Evolutionary conservation across 2,113 vertebrate species (phyloP).

Genomic region (Miniopterus natalensis): DNA sequence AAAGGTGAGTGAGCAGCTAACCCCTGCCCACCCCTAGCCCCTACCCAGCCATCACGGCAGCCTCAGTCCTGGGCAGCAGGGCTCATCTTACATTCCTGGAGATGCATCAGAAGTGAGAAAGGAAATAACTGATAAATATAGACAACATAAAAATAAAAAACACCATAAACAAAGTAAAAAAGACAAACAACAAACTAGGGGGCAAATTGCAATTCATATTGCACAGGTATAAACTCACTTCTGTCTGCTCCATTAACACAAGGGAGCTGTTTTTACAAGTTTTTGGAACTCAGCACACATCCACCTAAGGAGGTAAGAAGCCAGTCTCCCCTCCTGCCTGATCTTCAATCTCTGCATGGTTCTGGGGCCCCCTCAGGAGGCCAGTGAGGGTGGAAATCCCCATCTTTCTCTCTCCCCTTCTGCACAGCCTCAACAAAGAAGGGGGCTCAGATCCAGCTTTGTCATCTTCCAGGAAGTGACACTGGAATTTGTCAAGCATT

Average conservation of each 20-base stretch:
- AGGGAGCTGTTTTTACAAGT: neutral
- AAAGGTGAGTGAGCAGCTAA: neutral
- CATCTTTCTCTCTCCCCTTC: neutral
- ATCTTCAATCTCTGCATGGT: neutral
- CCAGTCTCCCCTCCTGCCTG: neutral
- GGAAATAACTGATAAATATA: neutral
- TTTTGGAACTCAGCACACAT: neutral
- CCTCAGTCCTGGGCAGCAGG: neutral
- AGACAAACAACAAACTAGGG: neutral
- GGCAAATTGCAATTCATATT: neutral
- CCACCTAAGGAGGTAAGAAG: neutral
- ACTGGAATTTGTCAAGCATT: neutral
- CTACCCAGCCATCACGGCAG: rapidly evolving
- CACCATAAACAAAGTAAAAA: neutral
- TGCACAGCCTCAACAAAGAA: neutral
- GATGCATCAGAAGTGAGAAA: neutral
- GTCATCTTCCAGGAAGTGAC: neutral
- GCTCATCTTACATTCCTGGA: neutral
- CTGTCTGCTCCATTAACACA: neutral
- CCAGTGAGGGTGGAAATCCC: neutral
- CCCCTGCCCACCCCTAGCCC: rapidly evolving
- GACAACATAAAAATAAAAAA: neutral
- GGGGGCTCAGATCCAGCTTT: neutral
- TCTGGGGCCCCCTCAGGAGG: neutral
- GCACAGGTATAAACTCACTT: neutral